Evolutionary conservation across 2,797 vertebrate species (phyloP).

Genomic region (Paguma larvata): DNA sequence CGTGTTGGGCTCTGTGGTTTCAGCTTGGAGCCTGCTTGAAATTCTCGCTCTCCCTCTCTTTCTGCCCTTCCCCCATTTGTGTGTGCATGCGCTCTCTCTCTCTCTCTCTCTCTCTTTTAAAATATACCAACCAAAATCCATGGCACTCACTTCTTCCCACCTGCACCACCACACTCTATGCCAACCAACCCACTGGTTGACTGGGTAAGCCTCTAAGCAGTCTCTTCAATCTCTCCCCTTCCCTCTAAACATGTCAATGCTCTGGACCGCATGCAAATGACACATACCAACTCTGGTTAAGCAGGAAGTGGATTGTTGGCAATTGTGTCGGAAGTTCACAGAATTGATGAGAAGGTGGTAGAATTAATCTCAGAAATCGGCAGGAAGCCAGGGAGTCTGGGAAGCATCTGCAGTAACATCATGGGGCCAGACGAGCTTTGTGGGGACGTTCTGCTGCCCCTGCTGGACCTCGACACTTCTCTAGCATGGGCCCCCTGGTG

Average conservation of each 20-base stretch:
- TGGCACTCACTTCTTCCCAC: not conserved
- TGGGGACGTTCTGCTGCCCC: not conserved
- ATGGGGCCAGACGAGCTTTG: not conserved
- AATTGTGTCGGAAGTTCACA: not conserved
- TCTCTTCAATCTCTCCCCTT: not conserved
- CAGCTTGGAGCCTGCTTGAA: no score
- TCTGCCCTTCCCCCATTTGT: no score
- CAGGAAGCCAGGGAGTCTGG: not conserved
- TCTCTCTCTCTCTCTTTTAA: no score
- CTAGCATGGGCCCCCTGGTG: not conserved
- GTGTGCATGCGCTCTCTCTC: no score
- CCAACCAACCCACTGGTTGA: fast-evolving
- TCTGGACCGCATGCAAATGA: not conserved
- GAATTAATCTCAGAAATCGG: not conserved
- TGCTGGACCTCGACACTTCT: not conserved
- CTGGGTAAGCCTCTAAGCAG: not conserved
- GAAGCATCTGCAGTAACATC: fast-evolving
- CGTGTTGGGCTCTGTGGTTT: no score
- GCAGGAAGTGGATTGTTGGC: not conserved
- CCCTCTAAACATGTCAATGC: not conserved
- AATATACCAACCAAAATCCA: not conserved
- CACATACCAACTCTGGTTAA: not conserved
- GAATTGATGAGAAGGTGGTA: not conserved
- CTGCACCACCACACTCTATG: not conserved
- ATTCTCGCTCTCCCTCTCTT: no score